These are phyloP conservation scores for Panopea generosa DNA, from an alignment of 2,888 invertebrate genomes.

Conservation along the genomic window DNA sequence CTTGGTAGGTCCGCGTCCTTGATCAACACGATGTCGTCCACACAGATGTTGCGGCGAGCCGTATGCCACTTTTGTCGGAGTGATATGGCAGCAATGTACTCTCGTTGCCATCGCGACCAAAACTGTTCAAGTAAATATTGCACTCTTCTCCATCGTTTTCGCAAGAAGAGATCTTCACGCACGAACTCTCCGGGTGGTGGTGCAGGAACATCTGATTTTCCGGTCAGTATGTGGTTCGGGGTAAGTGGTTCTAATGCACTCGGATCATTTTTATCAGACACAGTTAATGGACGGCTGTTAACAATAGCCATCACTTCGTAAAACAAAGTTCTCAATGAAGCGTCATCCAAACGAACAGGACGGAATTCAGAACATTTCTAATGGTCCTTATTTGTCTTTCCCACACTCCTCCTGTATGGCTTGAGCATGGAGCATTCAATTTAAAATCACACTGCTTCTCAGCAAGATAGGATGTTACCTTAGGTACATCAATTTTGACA, in stretches of 20 bases:
- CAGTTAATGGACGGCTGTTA: slow-evolving; percentile 42
- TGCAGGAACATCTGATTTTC: slow-evolving; percentile 35
- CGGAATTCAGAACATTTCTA: slow-evolving; percentile 54
- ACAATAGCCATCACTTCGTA: slow-evolving; percentile 42
- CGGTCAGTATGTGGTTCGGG: slow-evolving; percentile 42
- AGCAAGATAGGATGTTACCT: slow-evolving; percentile 30
- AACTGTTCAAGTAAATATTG: slow-evolving; percentile 34
- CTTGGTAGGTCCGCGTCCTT: slow-evolving; percentile 40
- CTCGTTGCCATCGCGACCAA: slow-evolving; percentile 29
- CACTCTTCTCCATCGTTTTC: slow-evolving; percentile 36
- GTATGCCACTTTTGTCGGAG: slow-evolving; percentile 42
- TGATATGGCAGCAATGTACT: slow-evolving; percentile 18
- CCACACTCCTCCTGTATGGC: slow-evolving; percentile 61
- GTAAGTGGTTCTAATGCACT: slow-evolving; percentile 36
- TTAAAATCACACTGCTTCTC: slow-evolving; percentile 36
- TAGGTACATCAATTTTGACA: background rate
- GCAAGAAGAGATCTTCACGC: slow-evolving; percentile 27
- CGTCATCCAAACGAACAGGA: slow-evolving; percentile 49
- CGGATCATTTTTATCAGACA: slow-evolving; percentile 30
- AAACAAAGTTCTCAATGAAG: slow-evolving; percentile 39
- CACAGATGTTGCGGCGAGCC: slow-evolving; percentile 38
- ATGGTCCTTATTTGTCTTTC: slow-evolving; percentile 68
- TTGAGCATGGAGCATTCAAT: slow-evolving; percentile 58
- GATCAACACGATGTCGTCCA: slow-evolving; percentile 41
- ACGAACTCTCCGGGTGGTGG: slow-evolving; percentile 52